Evolutionary conservation across 1,140 invertebrate genomes (phyloP), one percentile per base, ranked within the genome.

Genomic region (Achatina immaculata): DNA sequence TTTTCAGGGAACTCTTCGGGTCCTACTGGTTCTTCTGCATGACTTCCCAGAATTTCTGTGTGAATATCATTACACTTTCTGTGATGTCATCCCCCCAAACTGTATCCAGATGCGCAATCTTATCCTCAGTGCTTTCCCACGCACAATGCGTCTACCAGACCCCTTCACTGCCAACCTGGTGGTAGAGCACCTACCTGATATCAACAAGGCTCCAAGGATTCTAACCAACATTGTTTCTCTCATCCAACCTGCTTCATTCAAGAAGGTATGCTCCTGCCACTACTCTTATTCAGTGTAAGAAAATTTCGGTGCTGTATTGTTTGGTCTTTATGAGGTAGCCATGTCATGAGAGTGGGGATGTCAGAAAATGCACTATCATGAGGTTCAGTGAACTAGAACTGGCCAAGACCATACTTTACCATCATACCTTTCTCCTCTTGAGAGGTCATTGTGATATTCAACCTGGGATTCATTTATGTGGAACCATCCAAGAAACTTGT

Each of bases 31-130:
- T 0, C 92, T 99, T 21, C 93, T 99, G 1, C 98, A 99, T 88
- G 99, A 99, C 91, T 99, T 99, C 91, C 99, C 99, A 0, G 99
- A 99, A 90, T 99, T 99, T 89, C 93, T 99, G 36, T 99, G 98
- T 89, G 98, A 99, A 88, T 99, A 99, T 90, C 97, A 99, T 90
- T 99, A 99, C 89, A 96, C 96, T n/a, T 99, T 99, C 91, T 99
- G 98, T 91, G 98, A 99, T 92, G 97, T 97, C 62, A 99, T 99
- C 87, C 98, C 98, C 82, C 96, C 98, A 0, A 99, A 99, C 90
- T 99, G 98, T 89, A 98, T 99, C 85, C 98, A 99, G 91, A 98
- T 99, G 96, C 94, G 98, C 55, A 99, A 99, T 90, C 92, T 99
- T 14, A 98, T 99, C 71, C 92, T 99, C 65, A 98, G 97, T 31